Percentiles rank a stretch among this genome's conserved stretches.
Evolutionary conservation across 2,113 vertebrate species (phyloP).

Genomic region (Hyla sarda): DNA sequence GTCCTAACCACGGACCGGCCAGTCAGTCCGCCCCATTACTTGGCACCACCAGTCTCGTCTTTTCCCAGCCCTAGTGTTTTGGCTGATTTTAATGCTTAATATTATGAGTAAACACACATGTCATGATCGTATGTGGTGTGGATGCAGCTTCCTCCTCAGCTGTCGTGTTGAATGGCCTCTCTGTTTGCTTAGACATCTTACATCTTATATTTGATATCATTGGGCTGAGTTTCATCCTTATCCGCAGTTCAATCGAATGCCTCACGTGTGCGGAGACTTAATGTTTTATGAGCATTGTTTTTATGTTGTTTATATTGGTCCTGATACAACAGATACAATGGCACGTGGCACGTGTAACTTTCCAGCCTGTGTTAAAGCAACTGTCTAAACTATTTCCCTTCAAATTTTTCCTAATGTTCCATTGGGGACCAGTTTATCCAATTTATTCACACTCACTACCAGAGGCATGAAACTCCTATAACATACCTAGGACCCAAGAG

Average conservation of each 20-base stretch:
- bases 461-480: no score
- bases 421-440: background rate
- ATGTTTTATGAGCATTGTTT: background rate
- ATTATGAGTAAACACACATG: background rate
- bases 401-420: background rate
- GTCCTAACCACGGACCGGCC: no score
- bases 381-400: background rate
- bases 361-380: background rate
- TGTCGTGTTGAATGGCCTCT: background rate
- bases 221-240: conserved; percentile 28
- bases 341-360: background rate
- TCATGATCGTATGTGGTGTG: background rate
- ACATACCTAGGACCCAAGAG: no score
- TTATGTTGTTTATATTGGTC: background rate
- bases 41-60: background rate
- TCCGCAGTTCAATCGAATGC: background rate
- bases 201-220: background rate
- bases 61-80: background rate
- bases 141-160: conserved; percentile 15
- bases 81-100: background rate
- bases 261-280: background rate
- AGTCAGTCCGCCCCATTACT: no score
- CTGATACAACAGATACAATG: background rate
- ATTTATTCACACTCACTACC: no score
- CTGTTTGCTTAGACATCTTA: conserved; percentile 30